Evolutionary conservation across 2,797 vertebrate genomes (phyloP).

Genomic region (Anomalospiza imberbis): DNA sequence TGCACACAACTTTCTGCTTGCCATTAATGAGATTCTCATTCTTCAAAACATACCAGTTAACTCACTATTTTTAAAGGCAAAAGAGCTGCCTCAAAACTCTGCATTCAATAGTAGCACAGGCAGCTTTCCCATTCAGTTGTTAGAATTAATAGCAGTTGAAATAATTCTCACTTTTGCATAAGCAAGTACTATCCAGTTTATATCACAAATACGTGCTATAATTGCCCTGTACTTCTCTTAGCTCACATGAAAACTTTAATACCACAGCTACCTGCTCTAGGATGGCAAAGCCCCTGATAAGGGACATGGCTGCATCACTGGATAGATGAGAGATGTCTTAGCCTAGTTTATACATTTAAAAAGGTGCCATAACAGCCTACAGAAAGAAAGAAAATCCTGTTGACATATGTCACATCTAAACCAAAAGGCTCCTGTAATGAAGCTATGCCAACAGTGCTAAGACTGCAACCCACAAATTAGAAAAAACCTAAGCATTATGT

Average conservation of each 20-base stretch:
- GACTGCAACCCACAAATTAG: background rate
- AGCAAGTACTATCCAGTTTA: background rate
- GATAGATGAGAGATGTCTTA: background rate
- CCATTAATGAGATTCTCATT: background rate
- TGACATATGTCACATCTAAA: background rate
- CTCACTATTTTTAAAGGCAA: background rate
- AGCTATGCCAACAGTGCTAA: background rate
- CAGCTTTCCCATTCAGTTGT: background rate
- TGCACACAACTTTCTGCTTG: background rate
- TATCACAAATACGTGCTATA: background rate
- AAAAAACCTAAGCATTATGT: background rate
- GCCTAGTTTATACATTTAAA: background rate
- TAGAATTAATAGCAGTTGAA: background rate
- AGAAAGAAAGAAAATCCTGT: background rate
- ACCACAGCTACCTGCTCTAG: background rate
- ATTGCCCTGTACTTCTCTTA: background rate
- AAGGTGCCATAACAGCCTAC: background rate
- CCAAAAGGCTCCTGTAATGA: background rate
- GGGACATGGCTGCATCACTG: background rate
- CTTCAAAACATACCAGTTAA: background rate
- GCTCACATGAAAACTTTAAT: background rate
- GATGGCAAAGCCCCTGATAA: background rate
- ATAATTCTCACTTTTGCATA: background rate
- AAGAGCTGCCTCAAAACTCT: background rate
- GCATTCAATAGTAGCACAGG: background rate